Evolutionary conservation across 2,113 vertebrate genomes (phyloP).

Genomic region (Megaptera novaeangliae): DNA sequence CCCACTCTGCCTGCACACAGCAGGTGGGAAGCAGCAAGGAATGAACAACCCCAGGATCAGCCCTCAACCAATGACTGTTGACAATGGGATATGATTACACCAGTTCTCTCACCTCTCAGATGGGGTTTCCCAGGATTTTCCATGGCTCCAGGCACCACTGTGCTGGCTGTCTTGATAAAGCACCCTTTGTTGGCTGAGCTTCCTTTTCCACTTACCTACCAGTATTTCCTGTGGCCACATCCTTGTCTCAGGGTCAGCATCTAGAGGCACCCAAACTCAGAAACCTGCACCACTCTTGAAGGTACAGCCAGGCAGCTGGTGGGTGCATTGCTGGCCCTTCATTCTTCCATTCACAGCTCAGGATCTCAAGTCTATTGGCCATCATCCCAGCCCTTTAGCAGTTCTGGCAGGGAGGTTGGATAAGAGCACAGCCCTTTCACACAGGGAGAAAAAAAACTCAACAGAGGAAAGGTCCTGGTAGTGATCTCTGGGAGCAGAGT

Average conservation of each 20-base stretch:
- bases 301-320: not conserved
- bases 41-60: too few relatives aligned
- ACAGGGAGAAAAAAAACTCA: not conserved
- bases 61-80: not conserved
- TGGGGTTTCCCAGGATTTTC: not conserved
- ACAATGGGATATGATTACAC: fast-evolving
- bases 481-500: not conserved
- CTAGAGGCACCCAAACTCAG: not conserved
- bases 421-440: not conserved
- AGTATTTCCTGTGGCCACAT: not conserved
- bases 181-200: not conserved
- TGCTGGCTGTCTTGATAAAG: not conserved
- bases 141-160: not conserved
- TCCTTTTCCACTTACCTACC: not conserved
- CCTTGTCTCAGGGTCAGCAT: not conserved
- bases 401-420: not conserved
- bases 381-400: not conserved
- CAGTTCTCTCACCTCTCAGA: not conserved
- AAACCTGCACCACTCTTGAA: too few relatives aligned
- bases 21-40: not conserved
- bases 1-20: not conserved
- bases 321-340: not conserved
- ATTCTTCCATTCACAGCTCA: not conserved
- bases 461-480: not conserved
- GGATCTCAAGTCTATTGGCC: not conserved